Evolutionary conservation across 2,888 invertebrate genomes (phyloP).

Genomic region (Tipula vernalis): DNA sequence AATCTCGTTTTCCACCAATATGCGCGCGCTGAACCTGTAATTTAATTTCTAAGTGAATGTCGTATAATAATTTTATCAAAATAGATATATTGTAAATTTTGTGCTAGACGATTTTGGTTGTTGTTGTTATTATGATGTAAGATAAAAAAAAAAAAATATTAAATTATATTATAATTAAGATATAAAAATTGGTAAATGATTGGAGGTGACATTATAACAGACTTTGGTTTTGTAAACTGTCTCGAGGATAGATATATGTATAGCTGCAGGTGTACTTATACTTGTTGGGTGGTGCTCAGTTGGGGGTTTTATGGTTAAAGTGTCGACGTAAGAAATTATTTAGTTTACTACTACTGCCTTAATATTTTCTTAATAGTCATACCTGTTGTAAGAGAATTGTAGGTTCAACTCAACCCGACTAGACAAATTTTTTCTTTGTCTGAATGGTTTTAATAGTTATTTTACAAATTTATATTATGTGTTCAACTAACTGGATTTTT

Average conservation of each 20-base stretch:
- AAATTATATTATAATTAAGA: not conserved
- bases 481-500: too few species aligned
- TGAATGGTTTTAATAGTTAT: too few species aligned
- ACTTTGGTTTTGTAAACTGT: not conserved
- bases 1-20: not conserved
- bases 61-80: not conserved
- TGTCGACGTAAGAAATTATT: not conserved
- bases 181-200: not conserved
- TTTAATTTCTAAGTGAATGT: slow-evolving; percentile 4
- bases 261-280: not conserved
- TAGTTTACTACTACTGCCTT: not conserved
- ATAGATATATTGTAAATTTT: not conserved
- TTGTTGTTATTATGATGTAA: not conserved
- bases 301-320: not conserved
- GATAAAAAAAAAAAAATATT: not conserved
- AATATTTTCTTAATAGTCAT: too few species aligned
- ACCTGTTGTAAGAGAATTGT: too few species aligned
- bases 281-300: not conserved
- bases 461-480: too few species aligned
- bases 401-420: too few species aligned
- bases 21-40: not conserved
- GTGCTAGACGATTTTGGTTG: not conserved
- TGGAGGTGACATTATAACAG: not conserved
- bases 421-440: too few species aligned
- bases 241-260: not conserved